A percentile compares a stretch with the other conserved stretches of the same genome.
Conservation (phyloP, 92 coral and sea anemone genomes). For the Epizoanthus scotinus region DNA sequence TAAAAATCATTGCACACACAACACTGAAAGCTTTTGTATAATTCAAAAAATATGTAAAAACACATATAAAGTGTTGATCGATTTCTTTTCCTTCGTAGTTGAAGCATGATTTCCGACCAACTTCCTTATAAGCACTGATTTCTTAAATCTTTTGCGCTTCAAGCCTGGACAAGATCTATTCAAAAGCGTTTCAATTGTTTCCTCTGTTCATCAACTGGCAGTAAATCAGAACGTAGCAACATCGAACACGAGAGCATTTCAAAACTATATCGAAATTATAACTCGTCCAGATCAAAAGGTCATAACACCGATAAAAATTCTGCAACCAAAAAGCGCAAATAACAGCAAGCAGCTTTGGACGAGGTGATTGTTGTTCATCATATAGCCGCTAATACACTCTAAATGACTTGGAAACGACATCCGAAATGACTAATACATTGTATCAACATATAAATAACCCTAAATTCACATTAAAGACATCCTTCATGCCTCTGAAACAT, state of each 20-base stretch:
- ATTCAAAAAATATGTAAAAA: background rate
- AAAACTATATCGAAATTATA: slow-evolving; percentile 1
- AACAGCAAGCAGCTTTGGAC: background rate
- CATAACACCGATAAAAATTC: background rate
- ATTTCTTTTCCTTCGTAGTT: background rate
- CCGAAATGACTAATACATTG: no score
- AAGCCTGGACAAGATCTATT: slow-evolving; percentile 22
- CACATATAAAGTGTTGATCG: background rate
- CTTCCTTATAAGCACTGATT: slow-evolving; percentile 1
- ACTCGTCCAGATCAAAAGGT: slow-evolving; percentile 28
- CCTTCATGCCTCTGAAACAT: no score
- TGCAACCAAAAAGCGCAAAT: background rate
- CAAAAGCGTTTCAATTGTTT: background rate
- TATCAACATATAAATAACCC: no score
- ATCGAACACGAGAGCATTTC: background rate
- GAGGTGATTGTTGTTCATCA: background rate
- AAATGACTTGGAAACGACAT: background rate
- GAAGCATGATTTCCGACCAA: background rate
- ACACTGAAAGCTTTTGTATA: no score
- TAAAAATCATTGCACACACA: no score
- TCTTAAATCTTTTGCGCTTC: background rate
- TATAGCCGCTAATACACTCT: background rate
- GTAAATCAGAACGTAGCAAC: background rate
- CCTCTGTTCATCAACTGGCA: background rate
- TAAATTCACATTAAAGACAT: no score